Base-by-base conservation (phyloP, 2,797 vertebrate species). In the Lophius americanus region DNA sequence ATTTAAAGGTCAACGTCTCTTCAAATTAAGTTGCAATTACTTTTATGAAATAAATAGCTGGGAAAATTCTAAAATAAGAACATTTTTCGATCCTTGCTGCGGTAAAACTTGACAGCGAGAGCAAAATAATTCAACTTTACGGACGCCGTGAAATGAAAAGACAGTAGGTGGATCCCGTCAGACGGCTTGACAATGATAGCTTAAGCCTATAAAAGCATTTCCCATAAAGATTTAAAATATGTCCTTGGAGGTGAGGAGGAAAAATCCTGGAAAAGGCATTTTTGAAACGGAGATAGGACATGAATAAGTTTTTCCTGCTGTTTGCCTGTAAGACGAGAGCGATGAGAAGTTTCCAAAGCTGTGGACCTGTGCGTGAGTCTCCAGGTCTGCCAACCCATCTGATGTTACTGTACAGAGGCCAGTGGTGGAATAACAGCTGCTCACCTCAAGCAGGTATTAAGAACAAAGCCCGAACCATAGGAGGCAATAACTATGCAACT, bases 281-380 rank as follows among this genome's bases (percentile, higher is more conserved):
- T 59, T 66, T 60, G 54, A 71, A 82, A 64, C 51, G 1, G 47
- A 65, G 81, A 84, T 79, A 78, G 71, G 64, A 68, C 54, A 64
- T 73, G 73, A 82, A 71, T 87, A 68, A 37, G 14, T 77, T 81
- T 88, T 85, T 83, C 78, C 82, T 83, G 76, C 75, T 64, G 59
- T 65, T 55, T 76, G 72, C 43, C 67, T 75, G 78, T 70, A 75
- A 82, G 65, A 70, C 4, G 60, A 84, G 76, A 82, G 37, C 0
- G 38, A 23, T 68, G 73, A 51, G 68, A 78, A 82, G 38, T 78
- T 88, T 85, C 83, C 79, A 79, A 60, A 64, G 32, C 71, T 46
- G 75, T 79, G 70, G 74, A 78, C 69, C 72, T 83, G 79, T 36
- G 63, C 36, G 70, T 64, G 55, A 42, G 55, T 53, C 47, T 71